Evolutionary conservation across 1,140 invertebrate genomes (phyloP).

Genomic region (Dendroctonus valens): DNA sequence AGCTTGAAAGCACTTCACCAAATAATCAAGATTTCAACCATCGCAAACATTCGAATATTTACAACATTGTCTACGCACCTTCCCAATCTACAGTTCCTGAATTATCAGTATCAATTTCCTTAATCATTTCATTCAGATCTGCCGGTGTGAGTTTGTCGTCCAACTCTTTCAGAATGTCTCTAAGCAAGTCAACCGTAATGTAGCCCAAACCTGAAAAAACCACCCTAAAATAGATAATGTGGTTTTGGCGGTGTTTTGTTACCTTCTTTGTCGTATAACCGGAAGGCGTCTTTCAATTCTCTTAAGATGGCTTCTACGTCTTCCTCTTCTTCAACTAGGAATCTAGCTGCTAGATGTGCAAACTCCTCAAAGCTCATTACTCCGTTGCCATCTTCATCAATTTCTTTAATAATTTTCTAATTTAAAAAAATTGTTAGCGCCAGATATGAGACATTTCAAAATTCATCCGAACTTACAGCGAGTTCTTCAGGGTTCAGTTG

Average conservation of each 20-base stretch:
- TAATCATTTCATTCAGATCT: conserved; percentile 73
- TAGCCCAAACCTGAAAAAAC: conserved; percentile 64
- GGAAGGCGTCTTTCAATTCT: conserved; percentile 85
- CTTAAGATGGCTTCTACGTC: conserved; percentile 82
- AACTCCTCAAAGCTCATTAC: conserved; percentile 92
- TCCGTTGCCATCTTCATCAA: conserved; percentile 55
- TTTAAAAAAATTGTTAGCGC: background rate
- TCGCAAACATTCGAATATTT: too few species aligned
- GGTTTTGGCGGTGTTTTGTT: conserved; percentile 18
- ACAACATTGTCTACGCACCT: conserved; percentile 53
- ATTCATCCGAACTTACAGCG: conserved; percentile 50
- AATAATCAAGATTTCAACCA: background rate
- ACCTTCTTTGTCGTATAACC: conserved; percentile 85
- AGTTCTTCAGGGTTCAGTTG: conserved; percentile 67
- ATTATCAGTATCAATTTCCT: conserved; percentile 71
- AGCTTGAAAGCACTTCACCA: background rate
- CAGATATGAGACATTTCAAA: background rate
- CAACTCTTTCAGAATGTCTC: conserved; percentile 72
- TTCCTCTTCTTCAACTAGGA: conserved; percentile 68
- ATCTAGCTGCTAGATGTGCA: conserved; percentile 77
- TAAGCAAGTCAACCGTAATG: conserved; percentile 70
- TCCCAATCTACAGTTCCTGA: conserved; percentile 74
- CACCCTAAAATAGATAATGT: background rate
- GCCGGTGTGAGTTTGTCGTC: conserved; percentile 68
- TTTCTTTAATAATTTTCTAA: conserved; percentile 42